Evolutionary conservation across 2,797 vertebrate genomes (phyloP).

Genomic region (Helicolenus hilgendorfi): DNA sequence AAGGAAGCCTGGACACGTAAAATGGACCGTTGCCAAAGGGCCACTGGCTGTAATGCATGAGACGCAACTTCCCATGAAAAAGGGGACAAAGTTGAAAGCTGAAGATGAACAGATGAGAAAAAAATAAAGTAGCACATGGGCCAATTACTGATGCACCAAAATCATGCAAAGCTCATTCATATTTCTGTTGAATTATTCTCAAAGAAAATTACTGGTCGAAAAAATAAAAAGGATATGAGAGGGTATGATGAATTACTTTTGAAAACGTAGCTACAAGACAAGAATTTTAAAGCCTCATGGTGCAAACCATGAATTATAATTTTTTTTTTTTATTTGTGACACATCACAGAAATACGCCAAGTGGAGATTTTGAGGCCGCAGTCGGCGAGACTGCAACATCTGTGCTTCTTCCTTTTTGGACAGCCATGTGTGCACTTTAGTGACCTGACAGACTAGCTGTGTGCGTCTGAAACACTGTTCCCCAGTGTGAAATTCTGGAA

Average conservation of each 20-base stretch:
- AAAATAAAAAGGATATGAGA: constrained; percentile 32
- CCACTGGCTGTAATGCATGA: constrained; percentile 42
- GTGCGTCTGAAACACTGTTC: constrained; percentile 82
- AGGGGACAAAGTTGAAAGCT: constrained; percentile 39
- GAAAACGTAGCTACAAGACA: constrained; percentile 54
- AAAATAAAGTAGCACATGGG: constrained; percentile 31
- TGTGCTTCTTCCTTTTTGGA: constrained; percentile 54
- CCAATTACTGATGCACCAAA: constrained; percentile 65
- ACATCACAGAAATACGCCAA: constrained; percentile 34
- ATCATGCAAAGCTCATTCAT: constrained; percentile 58
- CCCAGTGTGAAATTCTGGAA: constrained; percentile 89
- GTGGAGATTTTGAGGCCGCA: constrained; percentile 28
- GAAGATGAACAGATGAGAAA: constrained; percentile 49
- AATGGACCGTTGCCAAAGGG: constrained; percentile 64
- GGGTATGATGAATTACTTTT: constrained; percentile 48
- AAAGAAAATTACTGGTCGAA: constrained; percentile 61
- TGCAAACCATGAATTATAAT: constrained; percentile 39
- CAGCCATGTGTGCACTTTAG: constrained; percentile 75
- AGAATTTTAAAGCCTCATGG: constrained; percentile 38
- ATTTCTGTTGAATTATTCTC: constrained; percentile 76
- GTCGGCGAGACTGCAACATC: constrained; percentile 42
- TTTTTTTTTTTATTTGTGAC: constrained; percentile 20
- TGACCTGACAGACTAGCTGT: constrained; percentile 80
- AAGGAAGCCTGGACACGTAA: constrained; percentile 64
- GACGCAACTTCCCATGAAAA: constrained; percentile 58